Conservation (phyloP, 2,888 invertebrate genomes). For the Cinara cedri region DNA sequence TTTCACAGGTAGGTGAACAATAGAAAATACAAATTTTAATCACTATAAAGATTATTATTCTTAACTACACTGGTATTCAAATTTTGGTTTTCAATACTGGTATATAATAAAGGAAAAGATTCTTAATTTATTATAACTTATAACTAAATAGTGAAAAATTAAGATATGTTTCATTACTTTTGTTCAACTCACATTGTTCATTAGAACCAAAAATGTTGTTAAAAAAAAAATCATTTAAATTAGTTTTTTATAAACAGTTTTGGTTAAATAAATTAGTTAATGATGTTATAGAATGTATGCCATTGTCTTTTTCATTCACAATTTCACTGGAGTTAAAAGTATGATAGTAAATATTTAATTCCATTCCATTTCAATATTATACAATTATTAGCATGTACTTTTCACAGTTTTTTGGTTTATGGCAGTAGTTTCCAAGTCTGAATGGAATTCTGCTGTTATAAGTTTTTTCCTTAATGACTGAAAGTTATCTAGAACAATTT, state of each 20-base stretch:
- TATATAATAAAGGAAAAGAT: not conserved
- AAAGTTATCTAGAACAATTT: not conserved
- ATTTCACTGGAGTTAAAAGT: slow-evolving; percentile 5
- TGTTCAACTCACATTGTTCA: not conserved
- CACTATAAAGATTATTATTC: not conserved
- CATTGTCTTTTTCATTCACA: not conserved
- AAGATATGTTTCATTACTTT: not conserved
- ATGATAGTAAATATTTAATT: not conserved
- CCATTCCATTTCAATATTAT: too few species aligned
- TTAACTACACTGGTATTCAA: not conserved
- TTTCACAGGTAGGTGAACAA: not conserved
- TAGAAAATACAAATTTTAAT: not conserved
- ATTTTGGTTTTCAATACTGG: not conserved
- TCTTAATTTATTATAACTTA: not conserved
- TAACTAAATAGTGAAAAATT: not conserved
- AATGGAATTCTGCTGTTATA: slow-evolving; percentile 8
- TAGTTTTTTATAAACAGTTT: not conserved
- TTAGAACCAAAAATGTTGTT: not conserved
- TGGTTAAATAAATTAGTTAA: not conserved
- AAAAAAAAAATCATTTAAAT: not conserved
- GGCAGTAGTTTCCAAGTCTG: slow-evolving; percentile 7
- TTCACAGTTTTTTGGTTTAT: not conserved
- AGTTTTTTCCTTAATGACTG: slow-evolving; percentile 3
- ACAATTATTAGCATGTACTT: not conserved
- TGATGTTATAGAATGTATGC: not conserved